Percentiles rank a stretch among this genome's conserved stretches.
These are phyloP conservation scores for Chromobotia macracanthus DNA, from an alignment of 2,797 vertebrate genomes.

Conservation along the genomic window DNA sequence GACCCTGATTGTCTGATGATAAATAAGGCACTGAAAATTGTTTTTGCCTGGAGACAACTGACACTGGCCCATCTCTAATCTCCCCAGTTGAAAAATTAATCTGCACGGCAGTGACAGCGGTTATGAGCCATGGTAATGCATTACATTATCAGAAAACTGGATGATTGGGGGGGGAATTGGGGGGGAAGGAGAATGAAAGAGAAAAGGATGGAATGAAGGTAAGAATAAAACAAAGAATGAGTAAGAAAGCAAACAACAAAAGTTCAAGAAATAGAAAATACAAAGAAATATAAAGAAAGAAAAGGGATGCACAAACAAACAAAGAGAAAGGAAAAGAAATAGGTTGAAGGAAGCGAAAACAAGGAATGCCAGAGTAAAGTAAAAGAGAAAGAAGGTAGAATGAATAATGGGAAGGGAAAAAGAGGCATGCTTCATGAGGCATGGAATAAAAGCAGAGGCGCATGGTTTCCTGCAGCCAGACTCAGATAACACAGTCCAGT, in stretches of 20 bases:
- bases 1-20: conserved; percentile 48
- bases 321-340: too few species aligned
- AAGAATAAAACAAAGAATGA: too few species aligned
- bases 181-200: too few species aligned
- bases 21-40: neutral
- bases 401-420: neutral
- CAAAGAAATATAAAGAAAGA: too few species aligned
- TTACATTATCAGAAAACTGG: neutral
- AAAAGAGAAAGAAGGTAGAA: too few species aligned
- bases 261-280: too few species aligned
- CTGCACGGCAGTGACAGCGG: neutral
- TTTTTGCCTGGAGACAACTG: neutral
- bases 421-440: neutral
- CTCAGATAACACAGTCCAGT: neutral
- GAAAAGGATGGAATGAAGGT: too few species aligned
- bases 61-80: neutral
- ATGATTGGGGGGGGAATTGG: neutral
- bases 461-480: neutral
- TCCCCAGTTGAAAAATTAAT: neutral
- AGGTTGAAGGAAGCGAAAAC: too few species aligned
- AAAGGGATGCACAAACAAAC: too few species aligned
- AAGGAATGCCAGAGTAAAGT: too few species aligned
- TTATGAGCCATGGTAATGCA: neutral
- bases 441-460: neutral
- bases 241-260: too few species aligned